Evolutionary conservation across 2,797 vertebrate species (phyloP), one percentile per base, ranked within the genome.

Genomic region (Perdix hodgsoniae): DNA sequence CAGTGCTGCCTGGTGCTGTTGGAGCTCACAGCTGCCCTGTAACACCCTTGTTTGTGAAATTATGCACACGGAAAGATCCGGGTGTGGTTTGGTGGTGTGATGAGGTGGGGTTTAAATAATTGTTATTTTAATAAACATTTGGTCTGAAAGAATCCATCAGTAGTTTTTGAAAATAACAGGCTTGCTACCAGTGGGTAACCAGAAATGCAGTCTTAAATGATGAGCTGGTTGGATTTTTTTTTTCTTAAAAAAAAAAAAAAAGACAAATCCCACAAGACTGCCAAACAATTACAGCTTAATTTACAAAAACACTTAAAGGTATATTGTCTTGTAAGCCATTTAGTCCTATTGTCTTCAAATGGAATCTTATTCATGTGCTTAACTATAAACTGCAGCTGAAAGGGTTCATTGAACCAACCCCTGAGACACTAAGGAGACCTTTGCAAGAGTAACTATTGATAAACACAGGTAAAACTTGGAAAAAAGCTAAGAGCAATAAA

Each of bases 81-180:
- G 84, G 80, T 91, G 92, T 76, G 83, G 16, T 60, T 61, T 82
- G 42, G 66, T 61, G 37, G 67, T 75, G 26, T 49, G 56, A 23
- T 65, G 54, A 90, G 94, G 84, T 90, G 87, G 45, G 29, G 57
- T 57, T 80, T 79, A 69, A 78, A 63, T 83, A 47, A 42, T 26
- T 95, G 63, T 86, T 95, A 37, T 91, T 78, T 80, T 89, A 90
- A 87, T 94, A 97, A 83, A 95, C 26, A 59, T 84, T 96, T 75
- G 50, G 26, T 67, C 44, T 86, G 47, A 86, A 94, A 56, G 74
- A 90, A 71, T 69, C 40, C 33, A 49, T 57, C 83, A 49, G 19
- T 65, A 87, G 31, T 74, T 89, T 86, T 94, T 78, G 69, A 73
- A 78, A 92, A 86, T 70, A 96, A 90, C 54, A 93, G 44, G 40